Percentiles rank a stretch among this genome's conserved stretches.
These are phyloP conservation scores for Procambarus clarkii DNA, from an alignment of 1,140 invertebrate genomes.

Conservation along the genomic window DNA sequence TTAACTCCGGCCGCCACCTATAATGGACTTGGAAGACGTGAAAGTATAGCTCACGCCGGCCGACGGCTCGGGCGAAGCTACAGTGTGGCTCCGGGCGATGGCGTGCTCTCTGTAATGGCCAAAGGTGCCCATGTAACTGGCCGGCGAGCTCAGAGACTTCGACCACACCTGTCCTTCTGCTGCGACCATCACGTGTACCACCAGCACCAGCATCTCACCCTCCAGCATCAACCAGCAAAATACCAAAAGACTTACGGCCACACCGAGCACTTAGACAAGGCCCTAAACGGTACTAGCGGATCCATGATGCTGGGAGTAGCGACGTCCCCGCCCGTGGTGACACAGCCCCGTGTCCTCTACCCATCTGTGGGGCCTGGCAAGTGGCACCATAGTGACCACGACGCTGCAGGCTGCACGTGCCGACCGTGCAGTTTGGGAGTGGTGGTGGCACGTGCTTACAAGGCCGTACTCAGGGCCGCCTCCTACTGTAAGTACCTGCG, in stretches of 20 bases:
- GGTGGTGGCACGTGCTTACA: slow-evolving; percentile 39
- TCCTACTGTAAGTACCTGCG: slow-evolving; percentile 46
- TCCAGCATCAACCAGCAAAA: not conserved
- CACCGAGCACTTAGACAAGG: not conserved
- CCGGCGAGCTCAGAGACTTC: slow-evolving; percentile 23
- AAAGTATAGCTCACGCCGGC: not conserved
- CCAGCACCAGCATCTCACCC: slow-evolving; percentile 4
- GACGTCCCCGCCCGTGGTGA: not conserved
- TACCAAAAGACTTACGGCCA: not conserved
- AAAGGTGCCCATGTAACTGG: slow-evolving; percentile 7
- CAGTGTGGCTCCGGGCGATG: slow-evolving; percentile 42
- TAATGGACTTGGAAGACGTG: not conserved
- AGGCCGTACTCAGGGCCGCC: slow-evolving; percentile 42
- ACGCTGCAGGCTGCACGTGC: slow-evolving; percentile 17
- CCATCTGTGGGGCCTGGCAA: not conserved
- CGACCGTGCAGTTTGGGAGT: slow-evolving; percentile 40
- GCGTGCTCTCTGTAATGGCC: not conserved
- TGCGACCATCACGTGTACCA: slow-evolving; percentile 17
- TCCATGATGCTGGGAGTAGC: not conserved
- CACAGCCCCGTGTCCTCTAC: not conserved
- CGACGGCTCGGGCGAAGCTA: slow-evolving; percentile 51
- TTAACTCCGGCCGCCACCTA: slow-evolving; percentile 10
- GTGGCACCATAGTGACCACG: slow-evolving; percentile 5
- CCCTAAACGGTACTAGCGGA: not conserved
- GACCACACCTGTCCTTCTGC: not conserved